Evolutionary conservation across 2,888 invertebrate genomes (phyloP).

Genomic region (Epinotia brunnichana): DNA sequence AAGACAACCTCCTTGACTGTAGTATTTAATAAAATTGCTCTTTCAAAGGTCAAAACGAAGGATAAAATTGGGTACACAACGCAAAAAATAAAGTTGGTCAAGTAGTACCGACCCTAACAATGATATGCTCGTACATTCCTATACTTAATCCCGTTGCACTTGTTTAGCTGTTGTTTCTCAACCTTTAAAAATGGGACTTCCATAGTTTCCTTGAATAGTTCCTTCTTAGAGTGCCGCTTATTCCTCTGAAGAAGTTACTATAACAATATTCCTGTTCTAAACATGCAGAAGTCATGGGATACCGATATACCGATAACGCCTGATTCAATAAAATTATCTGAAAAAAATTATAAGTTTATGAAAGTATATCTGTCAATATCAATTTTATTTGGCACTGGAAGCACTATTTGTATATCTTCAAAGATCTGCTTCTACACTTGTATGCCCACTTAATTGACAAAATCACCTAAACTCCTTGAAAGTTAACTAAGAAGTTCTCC

Average conservation of each 20-base stretch:
- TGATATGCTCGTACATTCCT: neutral
- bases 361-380: no score
- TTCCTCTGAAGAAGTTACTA: no score
- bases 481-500: constrained; percentile 55
- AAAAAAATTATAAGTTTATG: no score
- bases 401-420: neutral
- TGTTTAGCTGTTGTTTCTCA: neutral
- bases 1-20: neutral
- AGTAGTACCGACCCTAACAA: neutral
- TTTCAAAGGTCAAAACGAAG: neutral
- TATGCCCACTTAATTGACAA: neutral
- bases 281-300: no score
- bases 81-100: neutral
- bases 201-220: no score
- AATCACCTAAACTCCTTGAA: constrained; percentile 48
- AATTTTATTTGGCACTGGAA: neutral
- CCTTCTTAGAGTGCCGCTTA: no score
- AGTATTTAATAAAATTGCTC: neutral
- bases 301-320: no score
- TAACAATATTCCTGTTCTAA: no score
- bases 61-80: neutral
- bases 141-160: neutral
- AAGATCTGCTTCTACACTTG: neutral
- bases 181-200: neutral
- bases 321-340: no score